phyloP scores from a whole-genome alignment of 2,888 invertebrate species.

The Zaprionus obscuricornis region DNA sequence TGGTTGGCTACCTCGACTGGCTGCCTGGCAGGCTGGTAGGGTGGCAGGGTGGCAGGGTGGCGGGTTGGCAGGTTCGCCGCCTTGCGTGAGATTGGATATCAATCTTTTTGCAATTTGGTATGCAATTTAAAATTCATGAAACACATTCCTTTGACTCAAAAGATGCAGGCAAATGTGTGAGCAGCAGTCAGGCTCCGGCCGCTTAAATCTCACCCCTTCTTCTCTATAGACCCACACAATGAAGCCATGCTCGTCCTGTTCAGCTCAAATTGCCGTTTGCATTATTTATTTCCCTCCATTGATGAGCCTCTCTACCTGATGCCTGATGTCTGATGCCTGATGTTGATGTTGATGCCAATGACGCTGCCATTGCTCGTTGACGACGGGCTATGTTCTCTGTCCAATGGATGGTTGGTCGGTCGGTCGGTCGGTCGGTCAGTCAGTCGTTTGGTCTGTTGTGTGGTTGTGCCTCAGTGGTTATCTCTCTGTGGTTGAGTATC shows the following conservation, averaged over 20 bases:
- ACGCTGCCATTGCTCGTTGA: no score
- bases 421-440: no score
- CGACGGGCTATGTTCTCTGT: constrained; percentile 35
- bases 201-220: not conserved
- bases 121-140: constrained; percentile 82
- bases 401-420: constrained; percentile 6
- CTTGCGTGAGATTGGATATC: constrained; percentile 81
- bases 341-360: constrained; percentile 2
- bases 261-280: constrained; percentile 78
- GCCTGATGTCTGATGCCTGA: constrained; percentile 29
- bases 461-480: constrained; percentile 41
- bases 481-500: constrained; percentile 9
- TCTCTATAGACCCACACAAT: constrained; percentile 6
- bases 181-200: constrained; percentile 16
- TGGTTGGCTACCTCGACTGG: constrained; percentile 9
- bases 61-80: constrained; percentile 47
- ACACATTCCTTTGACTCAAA: constrained; percentile 80
- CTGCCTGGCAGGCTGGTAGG: not conserved
- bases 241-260: constrained; percentile 31
- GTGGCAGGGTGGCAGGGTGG: no score
- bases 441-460: no score
- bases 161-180: constrained; percentile 76
- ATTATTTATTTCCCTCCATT: constrained; percentile 78
- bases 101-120: constrained; percentile 82
- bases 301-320: constrained; percentile 57